Conservation (phyloP, 2,888 invertebrate genomes). For the Rhagonycha lutea region DNA sequence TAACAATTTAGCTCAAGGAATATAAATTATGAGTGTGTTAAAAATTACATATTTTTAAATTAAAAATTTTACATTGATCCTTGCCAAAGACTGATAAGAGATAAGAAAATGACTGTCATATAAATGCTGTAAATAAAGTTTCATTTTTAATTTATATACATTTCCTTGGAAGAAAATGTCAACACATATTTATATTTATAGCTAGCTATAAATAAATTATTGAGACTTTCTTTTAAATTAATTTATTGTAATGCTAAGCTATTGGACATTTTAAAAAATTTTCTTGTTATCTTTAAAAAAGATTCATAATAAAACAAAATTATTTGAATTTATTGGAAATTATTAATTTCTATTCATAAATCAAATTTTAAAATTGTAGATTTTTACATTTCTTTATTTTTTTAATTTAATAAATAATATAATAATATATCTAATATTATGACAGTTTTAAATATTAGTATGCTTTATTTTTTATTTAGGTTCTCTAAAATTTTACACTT, state of each 20-base stretch:
- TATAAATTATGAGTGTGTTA: neutral
- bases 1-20: conserved; percentile 19
- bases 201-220: neutral
- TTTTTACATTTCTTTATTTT: neutral
- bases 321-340: neutral
- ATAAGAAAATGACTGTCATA: conserved; percentile 28
- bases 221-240: neutral
- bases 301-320: neutral
- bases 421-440: neutral
- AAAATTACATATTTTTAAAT: conserved; percentile 4
- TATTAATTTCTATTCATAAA: neutral
- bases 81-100: conserved; percentile 39
- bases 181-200: neutral
- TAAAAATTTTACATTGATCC: conserved; percentile 17
- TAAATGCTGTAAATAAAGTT: conserved; percentile 12
- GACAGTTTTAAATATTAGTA: neutral
- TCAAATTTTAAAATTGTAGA: neutral
- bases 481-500: neutral
- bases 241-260: neutral
- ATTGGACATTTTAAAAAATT: neutral
- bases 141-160: neutral
- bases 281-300: neutral
- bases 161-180: neutral
- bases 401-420: neutral
- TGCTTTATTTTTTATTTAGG: neutral